Evolutionary conservation across 2,888 invertebrate species (phyloP), one percentile per base, ranked within the genome.

Genomic region (Brenthis daphne): DNA sequence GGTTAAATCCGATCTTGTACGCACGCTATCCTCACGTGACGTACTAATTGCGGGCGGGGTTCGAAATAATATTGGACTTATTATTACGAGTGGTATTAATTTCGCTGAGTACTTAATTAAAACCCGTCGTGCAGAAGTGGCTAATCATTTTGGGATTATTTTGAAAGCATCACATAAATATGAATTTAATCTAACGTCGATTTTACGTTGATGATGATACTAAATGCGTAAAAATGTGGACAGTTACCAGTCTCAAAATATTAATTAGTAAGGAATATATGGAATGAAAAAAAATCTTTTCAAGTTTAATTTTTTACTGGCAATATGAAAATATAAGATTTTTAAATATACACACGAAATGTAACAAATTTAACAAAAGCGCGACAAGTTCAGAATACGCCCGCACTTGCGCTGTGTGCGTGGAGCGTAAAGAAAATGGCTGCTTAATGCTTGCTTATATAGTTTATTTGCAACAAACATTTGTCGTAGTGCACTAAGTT

Each of bases 21-120:
- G 83, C 88, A 89, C 90, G 88, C 89, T 82, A 88, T 67, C 80
- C 81, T 79, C 74, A 76, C 77, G 76, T 84, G 85, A 84, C 86
- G 66, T 70, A 69, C 75, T 75, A 77, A 77, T 77, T 76, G 76
- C 71, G 75, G 72, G 71, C 70, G 73, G 70, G 74, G 69, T 65
- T 72, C 71, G 57, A 64, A 67, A 72, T 72, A 71, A 69, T 72
- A 68, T 65, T 70, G 67, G 69, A 66, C 69, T 72, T 74, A 72
- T 75, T 74, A 74, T 74, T 71, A 73, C 67, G 70, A 73, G 69
- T 68, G 71, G 68, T 65, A 69, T 58, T 55, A 57, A 67, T 72
- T 68, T 61, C 48, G 58, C 70, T 54, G 68, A 68, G 66, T 64
- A 66, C 70, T 70, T 70, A 66, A 70, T 70, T 72, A 70, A 72